phyloP scores from a whole-genome alignment of 2,888 invertebrate species.

The Coremacera marginata region DNA sequence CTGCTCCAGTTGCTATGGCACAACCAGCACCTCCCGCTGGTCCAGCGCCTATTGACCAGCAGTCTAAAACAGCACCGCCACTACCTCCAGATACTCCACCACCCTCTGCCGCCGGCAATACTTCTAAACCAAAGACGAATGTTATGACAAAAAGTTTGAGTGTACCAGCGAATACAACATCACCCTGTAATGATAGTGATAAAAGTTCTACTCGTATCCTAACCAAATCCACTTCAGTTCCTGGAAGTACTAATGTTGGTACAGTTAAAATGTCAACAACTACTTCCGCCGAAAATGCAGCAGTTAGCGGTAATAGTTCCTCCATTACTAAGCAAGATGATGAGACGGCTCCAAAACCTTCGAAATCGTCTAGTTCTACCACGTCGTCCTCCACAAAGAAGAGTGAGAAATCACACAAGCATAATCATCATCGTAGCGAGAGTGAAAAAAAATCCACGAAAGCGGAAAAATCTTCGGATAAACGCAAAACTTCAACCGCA shows the following conservation, averaged over 20 bases:
- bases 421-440: conserved; percentile 63
- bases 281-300: conserved; percentile 43
- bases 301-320: conserved; percentile 63
- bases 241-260: conserved; percentile 68
- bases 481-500: conserved; percentile 58
- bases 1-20: conserved; percentile 61
- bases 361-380: conserved; percentile 41
- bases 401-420: conserved; percentile 62
- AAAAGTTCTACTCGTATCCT: conserved; percentile 51
- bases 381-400: conserved; percentile 48
- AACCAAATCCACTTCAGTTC: conserved; percentile 66
- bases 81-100: conserved; percentile 42
- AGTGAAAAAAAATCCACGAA: conserved; percentile 59
- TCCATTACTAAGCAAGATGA: conserved; percentile 45
- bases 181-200: conserved; percentile 28
- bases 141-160: conserved; percentile 66
- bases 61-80: conserved; percentile 45
- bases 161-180: conserved; percentile 54
- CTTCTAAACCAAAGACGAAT: conserved; percentile 63
- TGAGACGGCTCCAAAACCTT: conserved; percentile 44
- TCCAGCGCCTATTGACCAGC: conserved; percentile 48
- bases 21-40: conserved; percentile 57
- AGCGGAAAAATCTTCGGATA: conserved; percentile 53
- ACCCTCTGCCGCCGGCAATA: conserved; percentile 46
- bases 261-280: conserved; percentile 54